Conservation (phyloP, 2,113 vertebrate species). For the Lagopus muta region DNA sequence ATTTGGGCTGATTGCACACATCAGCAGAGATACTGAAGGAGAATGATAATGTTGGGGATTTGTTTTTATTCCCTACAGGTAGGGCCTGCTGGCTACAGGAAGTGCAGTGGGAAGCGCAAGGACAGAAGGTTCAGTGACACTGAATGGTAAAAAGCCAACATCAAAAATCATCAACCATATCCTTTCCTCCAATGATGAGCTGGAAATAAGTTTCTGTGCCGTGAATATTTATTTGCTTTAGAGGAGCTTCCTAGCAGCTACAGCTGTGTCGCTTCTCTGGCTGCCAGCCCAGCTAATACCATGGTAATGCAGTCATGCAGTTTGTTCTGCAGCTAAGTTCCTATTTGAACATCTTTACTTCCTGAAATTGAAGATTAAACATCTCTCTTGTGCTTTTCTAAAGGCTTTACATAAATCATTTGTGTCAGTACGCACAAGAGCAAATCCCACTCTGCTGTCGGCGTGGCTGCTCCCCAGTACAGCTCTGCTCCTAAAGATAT, state of each 20-base stretch:
- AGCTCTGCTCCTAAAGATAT: neutral
- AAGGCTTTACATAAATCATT: neutral
- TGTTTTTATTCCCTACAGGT: neutral
- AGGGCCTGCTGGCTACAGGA: neutral
- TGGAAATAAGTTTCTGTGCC: neutral
- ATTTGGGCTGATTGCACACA: neutral
- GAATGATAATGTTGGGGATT: neutral
- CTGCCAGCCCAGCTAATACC: neutral
- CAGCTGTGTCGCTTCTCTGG: neutral
- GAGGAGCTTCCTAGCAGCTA: neutral
- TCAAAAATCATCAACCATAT: neutral
- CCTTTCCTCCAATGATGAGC: neutral
- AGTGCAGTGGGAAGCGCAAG: neutral
- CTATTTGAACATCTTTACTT: neutral
- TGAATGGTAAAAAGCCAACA: accelerated
- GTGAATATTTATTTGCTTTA: neutral
- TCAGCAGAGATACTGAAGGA: neutral
- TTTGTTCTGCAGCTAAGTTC: neutral
- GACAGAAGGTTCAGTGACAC: neutral
- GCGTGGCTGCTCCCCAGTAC: neutral
- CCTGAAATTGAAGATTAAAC: neutral
- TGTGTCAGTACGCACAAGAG: neutral
- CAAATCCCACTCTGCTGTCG: neutral
- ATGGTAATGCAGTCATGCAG: neutral
- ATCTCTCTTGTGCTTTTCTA: neutral